Base-by-base conservation (phyloP, 1,140 invertebrate genomes). In the Drosophila quadrilineata region DNA sequence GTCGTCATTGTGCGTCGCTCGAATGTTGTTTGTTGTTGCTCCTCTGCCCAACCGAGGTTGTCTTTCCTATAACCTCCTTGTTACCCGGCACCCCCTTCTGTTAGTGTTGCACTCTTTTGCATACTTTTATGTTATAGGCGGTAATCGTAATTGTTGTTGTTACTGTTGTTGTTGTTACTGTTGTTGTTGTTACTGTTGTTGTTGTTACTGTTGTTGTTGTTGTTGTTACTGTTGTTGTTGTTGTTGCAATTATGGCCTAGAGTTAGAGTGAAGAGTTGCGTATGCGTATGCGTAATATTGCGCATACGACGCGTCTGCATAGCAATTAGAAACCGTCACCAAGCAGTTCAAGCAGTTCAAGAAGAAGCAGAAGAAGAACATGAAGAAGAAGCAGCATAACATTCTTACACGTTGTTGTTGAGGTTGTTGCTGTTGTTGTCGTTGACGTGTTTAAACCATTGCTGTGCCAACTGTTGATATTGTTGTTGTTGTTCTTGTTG, bases 1-100 rank as follows among this genome's bases (percentile, higher is more conserved):
- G 75, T 80, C 71, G 76, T 75, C 76, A 80, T 80, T 80, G 75
- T 80, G 57, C 60, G 45, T 45, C n/a, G n/a, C n/a, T n/a, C n/a
- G n/a, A n/a, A n/a, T n/a, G n/a, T n/a, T n/a, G n/a, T n/a, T n/a
- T n/a, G n/a, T n/a, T n/a, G n/a, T n/a, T n/a, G n/a, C n/a, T n/a
- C n/a, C n/a, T n/a, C n/a, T n/a, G n/a, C n/a, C n/a, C n/a, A n/a
- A n/a, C n/a, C n/a, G n/a, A n/a, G n/a, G n/a, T n/a, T n/a, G n/a
- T n/a, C n/a, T n/a, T n/a, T n/a, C n/a, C n/a, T n/a, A n/a, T n/a
- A n/a, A n/a, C n/a, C n/a, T n/a, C n/a, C n/a, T n/a, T n/a, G n/a
- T n/a, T n/a, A n/a, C n/a, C n/a, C n/a, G n/a, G n/a, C n/a, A n/a
- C n/a, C n/a, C n/a, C n/a, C n/a, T n/a, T n/a, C n/a, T n/a, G n/a